Evolutionary conservation across 2,113 vertebrate species (phyloP).

Genomic region (Hymenochirus boettgeri): DNA sequence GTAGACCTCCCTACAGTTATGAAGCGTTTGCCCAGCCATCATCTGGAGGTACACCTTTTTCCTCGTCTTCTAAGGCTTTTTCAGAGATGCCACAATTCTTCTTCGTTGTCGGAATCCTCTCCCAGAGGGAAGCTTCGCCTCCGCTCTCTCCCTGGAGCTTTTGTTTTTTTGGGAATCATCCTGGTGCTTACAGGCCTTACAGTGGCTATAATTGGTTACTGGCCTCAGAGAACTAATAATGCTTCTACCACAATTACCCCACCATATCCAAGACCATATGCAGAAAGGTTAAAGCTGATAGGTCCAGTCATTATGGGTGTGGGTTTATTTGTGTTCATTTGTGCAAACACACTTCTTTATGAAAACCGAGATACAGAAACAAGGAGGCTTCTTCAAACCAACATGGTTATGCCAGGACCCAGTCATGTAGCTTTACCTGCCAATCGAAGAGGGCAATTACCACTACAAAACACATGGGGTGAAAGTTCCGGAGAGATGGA

Average conservation of each 20-base stretch:
- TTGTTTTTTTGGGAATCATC: constrained; percentile 77
- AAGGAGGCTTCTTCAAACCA: constrained; percentile 75
- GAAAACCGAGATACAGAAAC: constrained; percentile 95
- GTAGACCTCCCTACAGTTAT: background rate
- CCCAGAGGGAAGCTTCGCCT: constrained; percentile 82
- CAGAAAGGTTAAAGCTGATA: constrained; percentile 83
- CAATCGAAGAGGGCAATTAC: constrained; percentile 6
- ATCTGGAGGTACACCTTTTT: constrained; percentile 9
- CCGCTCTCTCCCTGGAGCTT: constrained; percentile 81
- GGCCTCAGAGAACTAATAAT: constrained; percentile 71
- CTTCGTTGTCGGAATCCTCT: constrained; percentile 28
- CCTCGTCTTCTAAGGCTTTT: constrained; percentile 15
- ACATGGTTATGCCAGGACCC: background rate
- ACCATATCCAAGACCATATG: constrained; percentile 55
- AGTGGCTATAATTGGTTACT: constrained; percentile 87
- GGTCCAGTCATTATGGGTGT: constrained; percentile 95
- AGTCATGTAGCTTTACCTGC: constrained; percentile 5
- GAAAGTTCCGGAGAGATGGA: constrained; percentile 38
- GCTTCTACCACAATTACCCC: constrained; percentile 23
- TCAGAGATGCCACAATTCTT: constrained; percentile 5
- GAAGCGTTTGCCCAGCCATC: constrained; percentile 23
- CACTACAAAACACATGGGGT: constrained; percentile 18
- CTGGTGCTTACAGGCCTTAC: constrained; percentile 85
- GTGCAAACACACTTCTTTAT: constrained; percentile 93
- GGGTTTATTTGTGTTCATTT: constrained; percentile 94